Conservation (phyloP, 1,140 invertebrate species). For the Lycorma delicatula region DNA sequence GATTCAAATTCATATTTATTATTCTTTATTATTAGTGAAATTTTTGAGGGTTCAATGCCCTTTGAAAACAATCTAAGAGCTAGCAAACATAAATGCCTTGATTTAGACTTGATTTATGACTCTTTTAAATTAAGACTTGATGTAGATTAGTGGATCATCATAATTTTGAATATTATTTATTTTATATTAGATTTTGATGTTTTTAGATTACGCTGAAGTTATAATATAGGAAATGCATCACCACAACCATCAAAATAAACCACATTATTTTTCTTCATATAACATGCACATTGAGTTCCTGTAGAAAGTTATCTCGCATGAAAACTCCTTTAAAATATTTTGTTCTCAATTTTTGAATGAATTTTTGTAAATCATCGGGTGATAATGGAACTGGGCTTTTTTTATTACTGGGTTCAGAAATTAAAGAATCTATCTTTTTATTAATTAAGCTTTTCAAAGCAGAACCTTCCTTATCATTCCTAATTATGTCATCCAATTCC, state of each 20-base stretch:
- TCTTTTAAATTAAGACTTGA: too few species aligned
- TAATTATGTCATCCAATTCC: neutral
- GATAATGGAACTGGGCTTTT: neutral
- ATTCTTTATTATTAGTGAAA: too few species aligned
- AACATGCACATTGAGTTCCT: neutral
- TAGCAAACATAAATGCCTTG: too few species aligned
- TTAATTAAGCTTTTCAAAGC: neutral
- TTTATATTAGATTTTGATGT: too few species aligned
- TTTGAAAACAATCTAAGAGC: too few species aligned
- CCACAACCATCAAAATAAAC: neutral
- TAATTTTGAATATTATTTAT: too few species aligned
- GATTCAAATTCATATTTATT: too few species aligned
- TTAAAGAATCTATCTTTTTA: slow-evolving; percentile 2
- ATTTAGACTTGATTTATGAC: too few species aligned
- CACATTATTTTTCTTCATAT: neutral
- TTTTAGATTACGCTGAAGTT: neutral
- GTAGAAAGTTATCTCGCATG: neutral
- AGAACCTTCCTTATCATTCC: neutral
- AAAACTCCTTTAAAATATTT: slow-evolving; percentile 6
- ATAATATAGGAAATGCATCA: neutral
- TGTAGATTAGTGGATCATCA: too few species aligned
- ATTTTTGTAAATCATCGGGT: neutral
- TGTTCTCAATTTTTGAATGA: neutral
- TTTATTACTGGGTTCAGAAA: neutral
- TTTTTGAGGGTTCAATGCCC: too few species aligned